Evolutionary conservation across 2,797 vertebrate genomes (phyloP).

Genomic region (Scleropages formosus): DNA sequence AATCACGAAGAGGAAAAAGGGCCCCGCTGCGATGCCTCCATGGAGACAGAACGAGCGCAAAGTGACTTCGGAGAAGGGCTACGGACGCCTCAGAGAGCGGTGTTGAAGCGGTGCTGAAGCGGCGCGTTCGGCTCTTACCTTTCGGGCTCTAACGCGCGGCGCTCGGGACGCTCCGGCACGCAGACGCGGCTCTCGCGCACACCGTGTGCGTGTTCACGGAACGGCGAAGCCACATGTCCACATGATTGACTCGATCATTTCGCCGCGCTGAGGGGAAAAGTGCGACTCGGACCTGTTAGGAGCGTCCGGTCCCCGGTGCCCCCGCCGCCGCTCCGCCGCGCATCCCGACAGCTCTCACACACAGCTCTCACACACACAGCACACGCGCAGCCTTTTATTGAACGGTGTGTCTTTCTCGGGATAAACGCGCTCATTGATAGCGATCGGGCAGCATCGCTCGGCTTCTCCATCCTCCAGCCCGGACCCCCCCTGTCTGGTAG

Average conservation of each 20-base stretch:
- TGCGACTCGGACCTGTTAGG: slow-evolving; percentile 84
- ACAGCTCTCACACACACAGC: no score
- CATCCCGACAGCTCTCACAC: slow-evolving; percentile 60
- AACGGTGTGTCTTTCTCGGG: slow-evolving; percentile 71
- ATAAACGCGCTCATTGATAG: slow-evolving; percentile 82
- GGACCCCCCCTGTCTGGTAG: slow-evolving; percentile 91
- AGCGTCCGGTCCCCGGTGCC: slow-evolving; percentile 77
- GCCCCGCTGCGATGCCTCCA: slow-evolving; percentile 70
- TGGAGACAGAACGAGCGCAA: slow-evolving; percentile 66
- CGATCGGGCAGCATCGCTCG: slow-evolving; percentile 81
- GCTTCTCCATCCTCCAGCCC: slow-evolving; percentile 78
- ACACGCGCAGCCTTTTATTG: slow-evolving; percentile 62
- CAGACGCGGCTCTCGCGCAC: slow-evolving; percentile 83
- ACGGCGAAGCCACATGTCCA: slow-evolving; percentile 90
- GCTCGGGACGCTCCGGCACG: slow-evolving; percentile 81
- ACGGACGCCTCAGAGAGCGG: slow-evolving; percentile 52
- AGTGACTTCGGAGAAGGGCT: slow-evolving; percentile 76
- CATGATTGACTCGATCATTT: slow-evolving; percentile 92
- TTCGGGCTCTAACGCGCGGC: slow-evolving; percentile 73
- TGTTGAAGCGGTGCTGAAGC: slow-evolving; percentile 53
- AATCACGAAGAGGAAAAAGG: slow-evolving; percentile 77
- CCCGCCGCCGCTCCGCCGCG: slow-evolving; percentile 73
- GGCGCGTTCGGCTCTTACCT: slow-evolving; percentile 83
- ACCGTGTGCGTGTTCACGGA: slow-evolving; percentile 86
- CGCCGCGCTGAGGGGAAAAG: slow-evolving; percentile 83